These are phyloP conservation scores for Blera fallax DNA, from an alignment of 2,888 invertebrate genomes.

Conservation along the genomic window DNA sequence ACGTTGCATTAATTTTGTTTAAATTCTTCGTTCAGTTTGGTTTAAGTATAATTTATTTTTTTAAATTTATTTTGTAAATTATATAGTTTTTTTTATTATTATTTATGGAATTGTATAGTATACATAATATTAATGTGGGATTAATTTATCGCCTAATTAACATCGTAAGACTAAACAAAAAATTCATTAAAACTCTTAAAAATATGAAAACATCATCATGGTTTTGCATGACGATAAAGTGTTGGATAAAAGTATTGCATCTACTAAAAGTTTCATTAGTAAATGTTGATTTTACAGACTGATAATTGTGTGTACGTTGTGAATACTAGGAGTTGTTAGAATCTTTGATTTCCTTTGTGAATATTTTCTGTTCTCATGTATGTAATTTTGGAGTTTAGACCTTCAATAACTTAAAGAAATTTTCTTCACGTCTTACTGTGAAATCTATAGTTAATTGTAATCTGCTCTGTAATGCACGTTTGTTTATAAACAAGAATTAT, in stretches of 20 bases:
- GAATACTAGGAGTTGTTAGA: too few species aligned
- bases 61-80: conserved; percentile 21
- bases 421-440: too few species aligned
- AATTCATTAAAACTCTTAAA: conserved; percentile 22
- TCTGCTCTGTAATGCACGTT: too few species aligned
- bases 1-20: conserved; percentile 56
- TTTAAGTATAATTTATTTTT: conserved; percentile 46
- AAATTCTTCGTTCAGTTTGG: conserved; percentile 66
- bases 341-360: too few species aligned
- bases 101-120: conserved; percentile 14
- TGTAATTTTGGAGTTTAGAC: too few species aligned
- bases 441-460: too few species aligned
- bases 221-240: conserved; percentile 38
- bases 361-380: too few species aligned
- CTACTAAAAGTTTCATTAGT: conserved; percentile 12
- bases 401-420: too few species aligned
- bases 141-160: conserved; percentile 56
- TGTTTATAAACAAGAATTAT: too few species aligned
- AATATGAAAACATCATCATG: conserved; percentile 8
- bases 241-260: background rate
- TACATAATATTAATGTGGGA: conserved; percentile 54
- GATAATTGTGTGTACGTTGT: too few species aligned
- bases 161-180: conserved; percentile 32
- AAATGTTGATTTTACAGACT: too few species aligned
- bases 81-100: background rate